Conservation (phyloP, 1,140 invertebrate genomes). For the Drosophila baimaii region DNA sequence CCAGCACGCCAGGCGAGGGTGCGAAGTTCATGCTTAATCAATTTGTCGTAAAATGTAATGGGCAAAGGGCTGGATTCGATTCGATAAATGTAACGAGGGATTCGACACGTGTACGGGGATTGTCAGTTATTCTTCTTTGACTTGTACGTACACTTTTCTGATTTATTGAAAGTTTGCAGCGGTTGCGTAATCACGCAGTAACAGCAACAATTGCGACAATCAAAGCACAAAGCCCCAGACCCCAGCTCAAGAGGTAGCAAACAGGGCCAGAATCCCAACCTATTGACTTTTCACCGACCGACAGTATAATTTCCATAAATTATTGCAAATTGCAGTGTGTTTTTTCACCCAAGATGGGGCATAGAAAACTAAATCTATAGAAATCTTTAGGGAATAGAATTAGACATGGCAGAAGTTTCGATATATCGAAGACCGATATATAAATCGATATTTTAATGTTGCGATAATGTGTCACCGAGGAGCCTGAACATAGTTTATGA, state of each 20-base stretch:
- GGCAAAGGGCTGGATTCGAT: constrained; percentile 48
- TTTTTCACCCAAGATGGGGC: constrained; percentile 16
- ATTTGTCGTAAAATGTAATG: constrained; percentile 84
- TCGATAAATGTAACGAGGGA: constrained; percentile 66
- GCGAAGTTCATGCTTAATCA: constrained; percentile 81
- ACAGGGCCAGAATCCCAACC: constrained; percentile 14
- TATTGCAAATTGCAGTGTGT: constrained; percentile 66
- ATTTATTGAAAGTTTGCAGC: constrained; percentile 46
- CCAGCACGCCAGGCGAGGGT: constrained; percentile 60
- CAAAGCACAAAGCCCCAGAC: constrained; percentile 22
- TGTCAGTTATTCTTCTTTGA: constrained; percentile 40
- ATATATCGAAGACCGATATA: no score
- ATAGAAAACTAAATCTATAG: constrained; percentile 15
- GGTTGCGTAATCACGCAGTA: constrained; percentile 73
- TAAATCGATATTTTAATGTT: no score
- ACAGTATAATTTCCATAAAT: constrained; percentile 76
- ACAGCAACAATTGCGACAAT: constrained; percentile 72
- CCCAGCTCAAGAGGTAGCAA: not conserved
- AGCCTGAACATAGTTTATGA: no score
- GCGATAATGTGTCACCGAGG: no score
- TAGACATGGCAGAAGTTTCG: no score
- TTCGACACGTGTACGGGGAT: constrained; percentile 64
- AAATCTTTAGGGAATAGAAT: constrained; percentile 2
- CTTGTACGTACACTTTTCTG: constrained; percentile 45
- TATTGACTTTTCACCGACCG: constrained; percentile 36